phyloP scores from a whole-genome alignment of 2,888 invertebrate species.

The Zygogramma bicolorata region DNA sequence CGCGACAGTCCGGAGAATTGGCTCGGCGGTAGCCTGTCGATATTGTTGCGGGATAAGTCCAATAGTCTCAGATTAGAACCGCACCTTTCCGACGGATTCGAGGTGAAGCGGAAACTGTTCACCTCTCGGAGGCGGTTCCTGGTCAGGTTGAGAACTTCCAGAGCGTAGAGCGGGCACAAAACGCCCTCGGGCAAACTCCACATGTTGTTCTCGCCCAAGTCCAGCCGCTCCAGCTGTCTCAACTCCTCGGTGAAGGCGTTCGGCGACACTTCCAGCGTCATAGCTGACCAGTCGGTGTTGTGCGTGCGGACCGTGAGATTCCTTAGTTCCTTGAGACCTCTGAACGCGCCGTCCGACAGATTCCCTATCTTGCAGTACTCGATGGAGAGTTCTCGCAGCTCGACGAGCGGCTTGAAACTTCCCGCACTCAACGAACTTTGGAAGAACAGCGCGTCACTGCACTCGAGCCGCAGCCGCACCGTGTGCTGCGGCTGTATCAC shows the following conservation, averaged over 20 bases:
- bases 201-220: constrained; percentile 85
- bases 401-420: constrained; percentile 81
- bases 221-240: constrained; percentile 78
- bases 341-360: constrained; percentile 85
- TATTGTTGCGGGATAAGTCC: constrained; percentile 83
- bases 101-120: constrained; percentile 75
- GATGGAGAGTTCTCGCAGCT: constrained; percentile 81
- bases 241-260: constrained; percentile 82
- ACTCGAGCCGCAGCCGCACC: constrained; percentile 80
- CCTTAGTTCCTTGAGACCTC: constrained; percentile 81
- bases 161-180: constrained; percentile 79
- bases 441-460: constrained; percentile 84
- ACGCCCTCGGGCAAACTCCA: constrained; percentile 82
- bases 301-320: constrained; percentile 86
- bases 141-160: constrained; percentile 83
- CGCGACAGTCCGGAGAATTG: constrained; percentile 79
- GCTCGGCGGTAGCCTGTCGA: constrained; percentile 79
- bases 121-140: constrained; percentile 83
- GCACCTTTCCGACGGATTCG: constrained; percentile 75
- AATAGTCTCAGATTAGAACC: constrained; percentile 77
- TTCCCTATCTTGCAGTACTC: constrained; percentile 88
- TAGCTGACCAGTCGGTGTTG: constrained; percentile 86
- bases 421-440: constrained; percentile 83
- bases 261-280: constrained; percentile 81
- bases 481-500: constrained; percentile 87